Evolutionary conservation across 1,140 invertebrate genomes (phyloP), one percentile per base, ranked within the genome.

Genomic region (Drosophila serrata): DNA sequence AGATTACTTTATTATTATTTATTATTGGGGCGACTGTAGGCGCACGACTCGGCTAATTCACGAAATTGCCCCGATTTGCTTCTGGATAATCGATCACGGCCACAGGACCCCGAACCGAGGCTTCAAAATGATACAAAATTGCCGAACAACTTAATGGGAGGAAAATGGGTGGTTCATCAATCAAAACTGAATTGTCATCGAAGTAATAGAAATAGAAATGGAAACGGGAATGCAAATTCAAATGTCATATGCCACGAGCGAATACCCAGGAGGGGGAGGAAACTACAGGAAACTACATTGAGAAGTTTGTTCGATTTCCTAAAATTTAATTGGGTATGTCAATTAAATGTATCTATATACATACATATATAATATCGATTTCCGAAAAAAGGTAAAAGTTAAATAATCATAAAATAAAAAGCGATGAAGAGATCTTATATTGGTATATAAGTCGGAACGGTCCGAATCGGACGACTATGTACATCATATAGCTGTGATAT

Each of bases 1-100:
- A 82, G 65, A 82, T 82, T 82, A 82, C 70, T 82, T 79, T 75
- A 82, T 75, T 67, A 70, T 81, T 82, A 82, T 79, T 79, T 75
- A 75, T 79, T 82, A 39, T 42, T 43, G 27, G 17, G 51, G 4
- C n/a, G 56, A 17, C 45, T 68, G 43, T 45, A 31, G 33, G 31
- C 17, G 29, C 64, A 67, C 65, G 67, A 69, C 37, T 69, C 12
- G 46, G 65, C 46, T 67, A 55, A 69, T 67, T 70, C 68, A 39
- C 62, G 40, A 70, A 70, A 70, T 70, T 70, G 49, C 27, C 17
- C 11, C 42, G 63, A 37, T 37, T 67, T 35, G 63, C 60, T 63
- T 33, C 63, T 35, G 37, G 65, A 69, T 67, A 69, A 55, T 69
- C 65, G 62, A 67, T 69, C 65, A 69, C 62, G 48, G 48, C 42